These are phyloP conservation scores for Ctenodactylus gundi DNA, from an alignment of 2,113 vertebrate species.

Conservation along the genomic window DNA sequence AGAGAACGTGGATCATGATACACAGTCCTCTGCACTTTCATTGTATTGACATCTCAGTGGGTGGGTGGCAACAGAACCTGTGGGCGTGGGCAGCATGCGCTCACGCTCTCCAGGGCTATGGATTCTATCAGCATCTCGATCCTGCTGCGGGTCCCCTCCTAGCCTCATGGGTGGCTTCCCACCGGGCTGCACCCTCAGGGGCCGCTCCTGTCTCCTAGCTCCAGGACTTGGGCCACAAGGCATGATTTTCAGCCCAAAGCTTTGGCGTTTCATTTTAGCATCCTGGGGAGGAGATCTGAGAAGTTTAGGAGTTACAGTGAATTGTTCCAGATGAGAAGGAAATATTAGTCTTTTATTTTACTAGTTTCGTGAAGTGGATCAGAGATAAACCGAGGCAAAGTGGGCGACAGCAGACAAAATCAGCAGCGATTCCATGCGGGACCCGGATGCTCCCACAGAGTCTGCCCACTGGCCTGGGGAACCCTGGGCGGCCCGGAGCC, in stretches of 20 bases:
- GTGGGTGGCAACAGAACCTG: conserved; percentile 70
- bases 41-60: conserved; percentile 65
- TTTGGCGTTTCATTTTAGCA: neutral
- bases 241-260: conserved; percentile 53
- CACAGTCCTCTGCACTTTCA: conserved; percentile 64
- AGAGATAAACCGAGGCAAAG: conserved; percentile 65
- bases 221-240: neutral
- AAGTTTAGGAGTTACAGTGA: conserved; percentile 52
- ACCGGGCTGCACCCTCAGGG: no score
- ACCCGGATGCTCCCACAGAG: conserved; percentile 46
- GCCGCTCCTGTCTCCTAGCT: conserved; percentile 56
- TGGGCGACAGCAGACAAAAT: conserved; percentile 67
- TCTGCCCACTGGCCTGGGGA: neutral
- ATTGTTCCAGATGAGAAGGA: conserved; percentile 66
- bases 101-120: conserved; percentile 64
- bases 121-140: conserved; percentile 75
- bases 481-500: neutral
- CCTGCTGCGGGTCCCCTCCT: conserved; percentile 67
- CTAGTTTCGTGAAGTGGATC: conserved; percentile 60
- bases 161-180: no score
- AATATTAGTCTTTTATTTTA: conserved; percentile 65
- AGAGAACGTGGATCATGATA: conserved; percentile 58
- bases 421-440: conserved; percentile 58
- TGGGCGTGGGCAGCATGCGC: no score
- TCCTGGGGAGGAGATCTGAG: conserved; percentile 53